These are phyloP conservation scores for Carassius auratus DNA, from an alignment of 2,113 vertebrate species.

Conservation along the genomic window DNA sequence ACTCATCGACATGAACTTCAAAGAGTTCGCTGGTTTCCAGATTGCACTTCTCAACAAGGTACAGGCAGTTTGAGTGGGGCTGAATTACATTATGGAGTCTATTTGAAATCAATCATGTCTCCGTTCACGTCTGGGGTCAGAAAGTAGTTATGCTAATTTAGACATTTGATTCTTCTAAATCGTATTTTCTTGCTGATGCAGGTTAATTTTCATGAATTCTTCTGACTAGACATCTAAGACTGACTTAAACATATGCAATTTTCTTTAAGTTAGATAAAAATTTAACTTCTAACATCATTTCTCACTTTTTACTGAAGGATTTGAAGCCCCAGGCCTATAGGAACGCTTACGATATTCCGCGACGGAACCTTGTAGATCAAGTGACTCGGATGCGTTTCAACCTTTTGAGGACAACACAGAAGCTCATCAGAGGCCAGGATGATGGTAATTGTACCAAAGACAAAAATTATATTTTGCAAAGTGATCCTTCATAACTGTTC, in stretches of 20 bases:
- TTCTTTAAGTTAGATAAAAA: background rate
- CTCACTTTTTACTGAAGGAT: constrained; percentile 71
- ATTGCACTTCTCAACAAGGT: constrained; percentile 88
- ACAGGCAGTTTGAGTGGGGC: constrained; percentile 40
- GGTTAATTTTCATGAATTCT: background rate
- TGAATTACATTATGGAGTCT: background rate
- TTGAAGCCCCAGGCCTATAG: constrained; percentile 94
- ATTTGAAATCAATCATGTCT: constrained; percentile 16
- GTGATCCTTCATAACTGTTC: background rate
- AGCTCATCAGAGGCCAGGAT: constrained; percentile 88
- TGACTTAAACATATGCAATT: background rate
- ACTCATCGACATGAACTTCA: constrained; percentile 80
- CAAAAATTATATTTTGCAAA: background rate
- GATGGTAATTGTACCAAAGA: constrained; percentile 76
- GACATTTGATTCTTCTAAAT: background rate
- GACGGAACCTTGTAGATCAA: constrained; percentile 93
- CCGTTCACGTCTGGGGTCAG: constrained; percentile 17
- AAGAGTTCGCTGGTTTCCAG: constrained; percentile 86
- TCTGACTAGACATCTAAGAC: background rate
- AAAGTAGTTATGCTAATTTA: no score
- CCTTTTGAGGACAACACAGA: constrained; percentile 86
- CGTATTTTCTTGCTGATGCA: background rate
- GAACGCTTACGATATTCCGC: constrained; percentile 96
- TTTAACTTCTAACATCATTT: background rate
- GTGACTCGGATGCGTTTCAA: constrained; percentile 96